A percentile compares a stretch with the other conserved stretches of the same genome.
phyloP scores from a whole-genome alignment of 2,797 vertebrate genomes.

The Pantherophis alleghaniensis region DNA sequence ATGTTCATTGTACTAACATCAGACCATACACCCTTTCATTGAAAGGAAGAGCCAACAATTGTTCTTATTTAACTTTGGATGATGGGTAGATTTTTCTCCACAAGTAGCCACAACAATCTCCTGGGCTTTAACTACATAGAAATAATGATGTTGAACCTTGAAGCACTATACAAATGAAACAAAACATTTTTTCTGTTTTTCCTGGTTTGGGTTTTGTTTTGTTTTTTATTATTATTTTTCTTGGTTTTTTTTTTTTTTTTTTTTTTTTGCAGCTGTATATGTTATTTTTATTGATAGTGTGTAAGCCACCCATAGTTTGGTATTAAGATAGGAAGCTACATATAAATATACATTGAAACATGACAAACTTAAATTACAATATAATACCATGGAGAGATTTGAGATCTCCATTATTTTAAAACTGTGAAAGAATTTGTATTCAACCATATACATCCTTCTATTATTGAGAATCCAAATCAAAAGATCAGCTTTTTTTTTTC shows the following conservation, averaged over 20 bases:
- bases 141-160: neutral
- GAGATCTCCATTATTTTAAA: neutral
- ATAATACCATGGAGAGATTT: neutral
- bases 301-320: neutral
- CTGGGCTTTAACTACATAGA: neutral
- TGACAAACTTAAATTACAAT: neutral
- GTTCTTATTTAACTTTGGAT: neutral
- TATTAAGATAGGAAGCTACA: neutral
- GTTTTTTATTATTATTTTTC: neutral
- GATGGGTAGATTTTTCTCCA: neutral
- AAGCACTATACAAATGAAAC: neutral
- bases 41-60: neutral
- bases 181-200: neutral
- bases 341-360: neutral
- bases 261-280: neutral
- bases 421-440: neutral
- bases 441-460: neutral
- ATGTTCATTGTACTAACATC: neutral
- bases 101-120: neutral
- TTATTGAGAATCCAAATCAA: neutral
- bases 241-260: too few species aligned
- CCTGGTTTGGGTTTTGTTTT: neutral
- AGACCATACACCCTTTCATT: neutral
- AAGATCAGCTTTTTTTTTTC: neutral
- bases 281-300: neutral